These are phyloP conservation scores for Balaenoptera acutorostrata DNA, from an alignment of 2,113 vertebrate species.

Conservation along the genomic window DNA sequence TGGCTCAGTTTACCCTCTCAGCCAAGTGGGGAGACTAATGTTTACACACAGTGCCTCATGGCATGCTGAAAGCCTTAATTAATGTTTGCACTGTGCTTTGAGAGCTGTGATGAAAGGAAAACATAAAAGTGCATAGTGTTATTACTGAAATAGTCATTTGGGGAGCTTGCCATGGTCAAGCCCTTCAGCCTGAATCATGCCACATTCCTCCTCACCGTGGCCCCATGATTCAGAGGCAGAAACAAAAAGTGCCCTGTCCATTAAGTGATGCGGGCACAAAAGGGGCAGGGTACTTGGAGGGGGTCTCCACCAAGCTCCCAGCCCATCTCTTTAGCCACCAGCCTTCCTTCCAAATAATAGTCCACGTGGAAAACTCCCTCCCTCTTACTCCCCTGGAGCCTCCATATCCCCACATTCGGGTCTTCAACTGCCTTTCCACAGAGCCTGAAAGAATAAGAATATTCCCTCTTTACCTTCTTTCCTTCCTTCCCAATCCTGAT, in stretches of 20 bases:
- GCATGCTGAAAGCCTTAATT: slow-evolving; percentile 55
- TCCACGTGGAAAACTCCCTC: not conserved
- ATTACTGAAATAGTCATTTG: slow-evolving; percentile 47
- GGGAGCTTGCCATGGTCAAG: slow-evolving; percentile 23
- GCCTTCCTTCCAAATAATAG: not conserved
- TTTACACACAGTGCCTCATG: slow-evolving; percentile 29
- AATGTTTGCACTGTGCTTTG: slow-evolving; percentile 53
- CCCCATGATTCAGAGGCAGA: slow-evolving; percentile 5
- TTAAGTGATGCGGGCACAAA: not conserved
- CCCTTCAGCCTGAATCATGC: slow-evolving; percentile 53
- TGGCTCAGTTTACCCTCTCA: slow-evolving; percentile 31
- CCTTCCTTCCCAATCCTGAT: not conserved
- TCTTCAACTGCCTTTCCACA: not conserved
- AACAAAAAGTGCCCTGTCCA: not conserved
- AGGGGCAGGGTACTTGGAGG: not conserved
- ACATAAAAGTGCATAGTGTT: slow-evolving; percentile 55
- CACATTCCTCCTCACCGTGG: not conserved
- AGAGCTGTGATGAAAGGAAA: slow-evolving; percentile 61
- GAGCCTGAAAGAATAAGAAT: not conserved
- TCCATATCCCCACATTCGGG: not conserved
- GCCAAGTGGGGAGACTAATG: slow-evolving; percentile 38
- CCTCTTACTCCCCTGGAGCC: not conserved
- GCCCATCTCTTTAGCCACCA: not conserved
- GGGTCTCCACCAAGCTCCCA: not conserved
- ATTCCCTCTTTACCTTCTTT: not conserved